Evolutionary conservation across 2,888 invertebrate genomes (phyloP), one percentile per base, ranked within the genome.

Genomic region (Lasioglossum figueresi): DNA sequence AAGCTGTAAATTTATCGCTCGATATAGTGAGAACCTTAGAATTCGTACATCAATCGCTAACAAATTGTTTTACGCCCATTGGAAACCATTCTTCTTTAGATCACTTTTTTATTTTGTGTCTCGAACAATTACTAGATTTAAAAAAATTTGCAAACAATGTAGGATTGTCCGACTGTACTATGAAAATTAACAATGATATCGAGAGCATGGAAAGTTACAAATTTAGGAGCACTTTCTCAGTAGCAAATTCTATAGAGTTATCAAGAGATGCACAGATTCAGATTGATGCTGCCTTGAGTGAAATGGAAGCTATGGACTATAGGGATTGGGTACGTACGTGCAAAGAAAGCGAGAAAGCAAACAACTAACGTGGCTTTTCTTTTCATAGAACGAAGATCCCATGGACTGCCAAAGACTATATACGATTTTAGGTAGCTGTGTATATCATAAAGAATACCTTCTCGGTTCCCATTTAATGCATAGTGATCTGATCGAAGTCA

Each of bases 241-340:
- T 96, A n/a, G 96, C 97, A 2, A 96, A 96, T 91, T 95, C 96
- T 79, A 95, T 98, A 23, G 96, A 96, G 16, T 94, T 98, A 85
- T 97, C 98, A 0, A 96, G 97, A 92, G 98, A 98, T 93, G 97
- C 97, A 0, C 97, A 97, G 91, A 96, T 98, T 89, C 97, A 98
- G 94, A 96, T 98, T 78, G 98, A 98, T 94, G 98, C 98, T 95
- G 98, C 98, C 48, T 96, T 99, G 71, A 98, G 97, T 91, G 98
- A 98, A 95, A 96, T 98, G 95, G 98, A 98, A 95, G 98, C 98
- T 23, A 98, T 98, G 95, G 98, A 99, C 95, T 98, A 98, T 95
- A 96, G 98, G 91, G 98, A 98, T 95, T 98, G 98, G 98, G 97
- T 97, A 94, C n/a, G 74, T 63, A 34, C 34, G 1, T 52, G 45